Evolutionary conservation across 2,113 vertebrate genomes (phyloP).

Genomic region (Brachypodius melanocephalos): DNA sequence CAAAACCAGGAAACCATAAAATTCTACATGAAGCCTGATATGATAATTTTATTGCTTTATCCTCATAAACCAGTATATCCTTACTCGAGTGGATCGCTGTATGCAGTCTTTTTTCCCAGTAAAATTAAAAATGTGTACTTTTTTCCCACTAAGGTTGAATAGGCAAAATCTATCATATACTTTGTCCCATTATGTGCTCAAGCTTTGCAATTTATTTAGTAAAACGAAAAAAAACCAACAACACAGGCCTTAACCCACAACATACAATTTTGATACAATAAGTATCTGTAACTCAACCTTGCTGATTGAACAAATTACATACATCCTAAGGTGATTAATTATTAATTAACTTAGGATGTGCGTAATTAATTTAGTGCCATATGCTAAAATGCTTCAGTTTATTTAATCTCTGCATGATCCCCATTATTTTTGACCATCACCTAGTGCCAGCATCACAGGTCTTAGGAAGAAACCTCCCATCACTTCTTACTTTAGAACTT

Average conservation of each 20-base stretch:
- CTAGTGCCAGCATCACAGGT: neutral
- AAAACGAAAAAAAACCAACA: neutral
- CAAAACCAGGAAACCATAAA: neutral
- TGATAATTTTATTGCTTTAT: neutral
- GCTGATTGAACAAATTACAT: neutral
- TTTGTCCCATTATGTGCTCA: neutral
- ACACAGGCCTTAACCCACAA: neutral
- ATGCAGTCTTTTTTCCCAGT: neutral
- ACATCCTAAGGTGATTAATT: neutral
- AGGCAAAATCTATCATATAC: neutral
- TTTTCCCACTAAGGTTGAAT: neutral
- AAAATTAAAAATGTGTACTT: neutral
- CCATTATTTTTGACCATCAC: neutral
- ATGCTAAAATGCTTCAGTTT: neutral
- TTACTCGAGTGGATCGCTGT: neutral
- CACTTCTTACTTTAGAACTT: neutral
- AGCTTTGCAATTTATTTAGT: neutral
- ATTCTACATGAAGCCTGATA: neutral
- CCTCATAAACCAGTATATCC: neutral
- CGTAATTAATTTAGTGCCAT: neutral
- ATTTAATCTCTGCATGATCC: neutral
- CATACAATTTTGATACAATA: neutral
- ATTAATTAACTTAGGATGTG: no score
- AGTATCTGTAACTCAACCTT: neutral
- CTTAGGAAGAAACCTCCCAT: neutral